A percentile compares a stretch with the other conserved stretches of the same genome.
These are phyloP conservation scores for Symphodus melops DNA, from an alignment of 2,113 vertebrate species.

Conservation along the genomic window DNA sequence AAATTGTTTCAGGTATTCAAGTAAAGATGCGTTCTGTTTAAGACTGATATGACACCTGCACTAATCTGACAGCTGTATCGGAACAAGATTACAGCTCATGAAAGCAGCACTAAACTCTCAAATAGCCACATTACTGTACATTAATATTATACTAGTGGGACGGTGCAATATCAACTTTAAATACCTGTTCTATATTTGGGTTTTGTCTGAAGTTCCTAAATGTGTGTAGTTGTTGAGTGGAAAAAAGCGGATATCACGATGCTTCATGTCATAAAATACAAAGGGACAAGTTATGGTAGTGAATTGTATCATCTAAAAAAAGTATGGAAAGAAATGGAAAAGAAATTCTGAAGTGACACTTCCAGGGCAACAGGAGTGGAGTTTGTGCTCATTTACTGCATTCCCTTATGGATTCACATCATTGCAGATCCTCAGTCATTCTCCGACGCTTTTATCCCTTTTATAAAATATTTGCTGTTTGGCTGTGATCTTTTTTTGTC, in stretches of 20 bases:
- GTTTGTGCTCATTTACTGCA: slow-evolving; percentile 34
- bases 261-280: slow-evolving; percentile 16
- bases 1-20: slow-evolving; percentile 22
- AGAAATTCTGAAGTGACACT: slow-evolving; percentile 36
- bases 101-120: slow-evolving; percentile 1
- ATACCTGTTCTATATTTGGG: slow-evolving; percentile 17
- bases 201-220: neutral
- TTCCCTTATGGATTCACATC: slow-evolving; percentile 20
- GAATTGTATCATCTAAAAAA: slow-evolving; percentile 3
- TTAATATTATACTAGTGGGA: neutral
- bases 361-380: slow-evolving; percentile 42
- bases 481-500: slow-evolving; percentile 24
- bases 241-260: neutral
- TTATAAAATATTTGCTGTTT: slow-evolving; percentile 34
- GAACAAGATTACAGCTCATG: slow-evolving; percentile 23
- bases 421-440: neutral
- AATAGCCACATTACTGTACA: slow-evolving; percentile 11
- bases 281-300: neutral
- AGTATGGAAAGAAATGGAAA: neutral
- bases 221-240: neutral
- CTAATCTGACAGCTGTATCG: slow-evolving; percentile 43
- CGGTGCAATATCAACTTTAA: slow-evolving; percentile 14
- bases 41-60: slow-evolving; percentile 2
- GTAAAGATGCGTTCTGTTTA: slow-evolving; percentile 15
- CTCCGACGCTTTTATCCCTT: slow-evolving; percentile 19